Evolutionary conservation across 2,888 invertebrate species (phyloP).

Genomic region (Carterocephalus palaemon): DNA sequence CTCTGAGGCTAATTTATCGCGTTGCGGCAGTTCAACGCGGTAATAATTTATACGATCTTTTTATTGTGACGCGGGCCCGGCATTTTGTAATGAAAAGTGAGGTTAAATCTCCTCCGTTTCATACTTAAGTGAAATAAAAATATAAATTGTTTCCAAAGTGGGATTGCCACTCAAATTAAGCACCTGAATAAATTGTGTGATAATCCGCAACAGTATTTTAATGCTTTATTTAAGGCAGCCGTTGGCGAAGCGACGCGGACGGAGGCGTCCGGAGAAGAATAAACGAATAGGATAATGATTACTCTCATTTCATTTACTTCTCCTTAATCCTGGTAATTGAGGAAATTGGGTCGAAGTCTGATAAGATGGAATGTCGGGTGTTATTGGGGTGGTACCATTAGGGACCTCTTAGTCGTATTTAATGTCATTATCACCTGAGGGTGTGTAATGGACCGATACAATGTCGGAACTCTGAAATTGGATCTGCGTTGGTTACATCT

Average conservation of each 20-base stretch:
- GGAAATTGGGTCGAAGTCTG: slow-evolving; percentile 72
- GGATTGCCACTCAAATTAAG: slow-evolving; percentile 75
- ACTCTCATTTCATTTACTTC: slow-evolving; percentile 75
- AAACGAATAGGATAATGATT: slow-evolving; percentile 75
- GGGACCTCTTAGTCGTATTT: slow-evolving; percentile 71
- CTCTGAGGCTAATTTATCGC: neutral
- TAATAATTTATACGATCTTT: slow-evolving; percentile 27
- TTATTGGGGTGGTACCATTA: slow-evolving; percentile 62
- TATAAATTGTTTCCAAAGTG: slow-evolving; percentile 72
- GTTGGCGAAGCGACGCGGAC: too few relatives aligned
- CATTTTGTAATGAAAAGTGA: slow-evolving; percentile 56
- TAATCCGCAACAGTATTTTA: slow-evolving; percentile 75
- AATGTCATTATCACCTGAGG: slow-evolving; percentile 72
- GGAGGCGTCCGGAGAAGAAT: slow-evolving; percentile 57
- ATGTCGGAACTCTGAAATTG: slow-evolving; percentile 9
- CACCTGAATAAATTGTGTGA: slow-evolving; percentile 79
- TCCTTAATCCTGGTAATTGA: slow-evolving; percentile 75
- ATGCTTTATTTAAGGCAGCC: slow-evolving; percentile 65
- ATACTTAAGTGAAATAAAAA: slow-evolving; percentile 75
- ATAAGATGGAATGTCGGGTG: slow-evolving; percentile 63
- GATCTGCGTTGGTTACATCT: neutral
- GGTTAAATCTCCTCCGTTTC: slow-evolving; percentile 61
- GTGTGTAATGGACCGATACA: slow-evolving; percentile 61
- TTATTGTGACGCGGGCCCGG: slow-evolving; percentile 42
- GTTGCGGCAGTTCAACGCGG: neutral